Percentiles rank a stretch among this genome's conserved stretches.
Evolutionary conservation across 2,113 vertebrate genomes (phyloP).

Genomic region (Balaenoptera acutorostrata): DNA sequence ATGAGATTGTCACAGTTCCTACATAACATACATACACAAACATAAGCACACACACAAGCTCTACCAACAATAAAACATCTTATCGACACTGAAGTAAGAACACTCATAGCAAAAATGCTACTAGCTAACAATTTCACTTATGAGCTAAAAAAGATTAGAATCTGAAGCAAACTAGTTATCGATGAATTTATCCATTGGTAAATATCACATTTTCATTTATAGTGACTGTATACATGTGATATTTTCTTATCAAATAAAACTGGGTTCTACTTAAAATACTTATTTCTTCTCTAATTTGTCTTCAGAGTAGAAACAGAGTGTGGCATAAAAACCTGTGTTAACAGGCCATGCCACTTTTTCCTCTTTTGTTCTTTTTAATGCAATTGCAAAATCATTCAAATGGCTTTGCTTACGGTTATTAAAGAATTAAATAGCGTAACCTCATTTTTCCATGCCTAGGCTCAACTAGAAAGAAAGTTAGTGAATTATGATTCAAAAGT

Average conservation of each 20-base stretch:
- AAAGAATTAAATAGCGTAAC: constrained; percentile 40
- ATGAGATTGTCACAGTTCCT: neutral
- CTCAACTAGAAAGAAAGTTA: constrained; percentile 58
- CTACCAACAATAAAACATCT: neutral
- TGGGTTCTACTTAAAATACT: constrained; percentile 3
- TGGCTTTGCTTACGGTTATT: neutral
- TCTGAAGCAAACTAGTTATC: neutral
- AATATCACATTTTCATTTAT: neutral
- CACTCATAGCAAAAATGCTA: neutral
- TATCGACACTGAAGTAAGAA: neutral
- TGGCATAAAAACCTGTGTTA: neutral
- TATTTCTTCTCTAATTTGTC: neutral
- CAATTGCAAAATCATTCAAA: constrained; percentile 7
- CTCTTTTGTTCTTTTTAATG: neutral
- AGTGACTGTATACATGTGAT: neutral
- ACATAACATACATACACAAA: neutral
- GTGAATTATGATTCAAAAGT: constrained; percentile 51
- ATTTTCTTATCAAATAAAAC: constrained; percentile 22
- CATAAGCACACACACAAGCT: neutral
- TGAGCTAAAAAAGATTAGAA: neutral
- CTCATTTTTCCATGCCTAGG: constrained; percentile 28
- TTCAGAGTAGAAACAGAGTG: neutral
- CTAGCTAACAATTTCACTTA: neutral
- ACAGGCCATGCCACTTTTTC: neutral
- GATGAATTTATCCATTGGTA: neutral